phyloP scores from a whole-genome alignment of 2,888 invertebrate genomes.

The Sesia bembeciformis region DNA sequence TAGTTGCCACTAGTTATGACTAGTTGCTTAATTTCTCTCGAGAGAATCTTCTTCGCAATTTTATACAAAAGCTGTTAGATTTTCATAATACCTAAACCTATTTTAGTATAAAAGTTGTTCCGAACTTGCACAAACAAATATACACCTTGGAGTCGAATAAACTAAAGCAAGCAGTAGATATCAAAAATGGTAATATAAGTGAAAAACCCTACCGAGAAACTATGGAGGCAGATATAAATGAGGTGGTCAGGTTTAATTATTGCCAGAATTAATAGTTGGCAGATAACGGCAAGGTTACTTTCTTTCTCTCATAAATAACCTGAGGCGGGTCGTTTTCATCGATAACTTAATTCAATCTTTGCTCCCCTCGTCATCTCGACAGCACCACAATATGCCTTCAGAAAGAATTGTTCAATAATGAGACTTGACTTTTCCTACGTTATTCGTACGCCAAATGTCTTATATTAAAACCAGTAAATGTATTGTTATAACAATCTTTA shows the following conservation, averaged over 20 bases:
- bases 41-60: no score
- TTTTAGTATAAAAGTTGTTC: no score
- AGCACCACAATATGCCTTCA: constrained; percentile 36
- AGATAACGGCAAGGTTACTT: constrained; percentile 47
- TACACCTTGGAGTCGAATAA: no score
- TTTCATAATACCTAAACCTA: no score
- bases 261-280: constrained; percentile 54
- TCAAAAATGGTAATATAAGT: background rate
- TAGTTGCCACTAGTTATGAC: no score
- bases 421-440: constrained; percentile 28
- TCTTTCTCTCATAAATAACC: constrained; percentile 54
- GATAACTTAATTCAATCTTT: constrained; percentile 67
- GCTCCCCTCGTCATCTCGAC: constrained; percentile 51
- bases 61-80: no score
- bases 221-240: constrained; percentile 35
- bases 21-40: no score
- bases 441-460: background rate
- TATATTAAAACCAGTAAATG: no score
- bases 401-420: constrained; percentile 41
- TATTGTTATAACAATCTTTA: no score
- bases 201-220: constrained; percentile 8
- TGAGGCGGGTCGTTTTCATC: constrained; percentile 33
- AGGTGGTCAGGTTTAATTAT: constrained; percentile 58
- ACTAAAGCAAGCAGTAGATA: background rate
- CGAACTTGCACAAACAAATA: no score